Base-by-base conservation (phyloP, 1,140 invertebrate species). In the Uloborus diversus region DNA sequence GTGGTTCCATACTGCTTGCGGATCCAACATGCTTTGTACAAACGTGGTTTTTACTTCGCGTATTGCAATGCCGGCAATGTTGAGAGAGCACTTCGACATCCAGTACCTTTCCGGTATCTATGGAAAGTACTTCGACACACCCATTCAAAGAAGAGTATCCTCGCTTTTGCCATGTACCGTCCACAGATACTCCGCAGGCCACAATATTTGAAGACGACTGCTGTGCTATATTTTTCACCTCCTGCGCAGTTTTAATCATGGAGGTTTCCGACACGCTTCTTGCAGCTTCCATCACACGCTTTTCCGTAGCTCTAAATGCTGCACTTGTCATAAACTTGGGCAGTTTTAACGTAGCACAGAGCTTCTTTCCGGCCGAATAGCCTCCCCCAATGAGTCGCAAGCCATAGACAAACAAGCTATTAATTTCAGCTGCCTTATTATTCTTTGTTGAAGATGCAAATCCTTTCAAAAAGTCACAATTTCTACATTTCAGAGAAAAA, bases 131-230 rank as follows among this genome's bases (percentile, higher is more conserved):
- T 14, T 4, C 7, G 4, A 30, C 27, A 28, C 25, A 62, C 25
- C 59, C 59, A 30, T 62, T 62, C 23, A 28, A 30, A 4, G 59
- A 62, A 4, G 59, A 62, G 30, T 30, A 62, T 4, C 59, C 59
- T 4, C 59, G 59, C 20, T 20, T 5, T 13, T 27, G 59, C 59
- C 59, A 62, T 14, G 59, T 62, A 13, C 59, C 59, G 30, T 62
- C 59, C 7, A 62, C 30, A 11, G 59, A 62, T 9, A 62, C 27
- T 11, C 59, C 59, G 30, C 59, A 62, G 30, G 9, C 23, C 53
- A 25, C 14, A 13, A 20, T 56, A 11, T 25, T 7, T 56, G 9
- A 7, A 13, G 9, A 5, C 23, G 59, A 7, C 4, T 5, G 25
- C 4, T 20, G 23, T 56, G 5, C 23, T 28, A 28, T 5, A 13